Evolutionary conservation across 2,113 vertebrate genomes (phyloP).

Genomic region (Xenus cinereus): DNA sequence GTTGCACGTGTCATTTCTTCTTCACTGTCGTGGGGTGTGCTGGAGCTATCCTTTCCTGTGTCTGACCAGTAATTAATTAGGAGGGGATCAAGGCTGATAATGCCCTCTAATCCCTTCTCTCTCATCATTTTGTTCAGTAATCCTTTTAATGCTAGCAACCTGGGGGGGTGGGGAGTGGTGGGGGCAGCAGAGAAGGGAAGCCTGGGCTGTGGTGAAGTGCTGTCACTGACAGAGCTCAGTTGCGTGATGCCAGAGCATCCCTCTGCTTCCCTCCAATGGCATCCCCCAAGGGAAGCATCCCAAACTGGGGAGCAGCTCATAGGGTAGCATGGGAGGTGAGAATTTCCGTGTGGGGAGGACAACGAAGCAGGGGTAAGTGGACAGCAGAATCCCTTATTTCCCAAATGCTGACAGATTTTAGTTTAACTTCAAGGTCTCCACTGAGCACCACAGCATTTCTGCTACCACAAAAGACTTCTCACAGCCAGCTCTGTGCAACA

Average conservation of each 20-base stretch:
- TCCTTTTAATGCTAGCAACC: constrained; percentile 49
- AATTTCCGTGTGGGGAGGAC: neutral
- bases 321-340: neutral
- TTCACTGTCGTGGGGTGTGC: neutral
- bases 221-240: neutral
- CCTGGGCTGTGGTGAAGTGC: neutral
- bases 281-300: neutral
- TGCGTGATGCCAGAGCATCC: neutral
- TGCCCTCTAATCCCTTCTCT: constrained; percentile 66
- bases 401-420: neutral
- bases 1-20: neutral
- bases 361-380: neutral
- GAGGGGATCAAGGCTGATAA: constrained; percentile 64
- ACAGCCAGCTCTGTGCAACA: neutral
- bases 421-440: neutral
- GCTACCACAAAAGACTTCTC: neutral
- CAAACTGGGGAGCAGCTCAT: neutral
- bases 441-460: neutral
- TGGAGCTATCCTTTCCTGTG: neutral
- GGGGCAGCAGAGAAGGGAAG: neutral
- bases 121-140: constrained; percentile 63
- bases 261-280: neutral
- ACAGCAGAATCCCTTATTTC: neutral
- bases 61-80: constrained; percentile 73
- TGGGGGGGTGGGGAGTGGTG: neutral